Evolutionary conservation across 2,797 vertebrate species (phyloP), one percentile per base, ranked within the genome.

Genomic region (Propithecus perrieri): DNA sequence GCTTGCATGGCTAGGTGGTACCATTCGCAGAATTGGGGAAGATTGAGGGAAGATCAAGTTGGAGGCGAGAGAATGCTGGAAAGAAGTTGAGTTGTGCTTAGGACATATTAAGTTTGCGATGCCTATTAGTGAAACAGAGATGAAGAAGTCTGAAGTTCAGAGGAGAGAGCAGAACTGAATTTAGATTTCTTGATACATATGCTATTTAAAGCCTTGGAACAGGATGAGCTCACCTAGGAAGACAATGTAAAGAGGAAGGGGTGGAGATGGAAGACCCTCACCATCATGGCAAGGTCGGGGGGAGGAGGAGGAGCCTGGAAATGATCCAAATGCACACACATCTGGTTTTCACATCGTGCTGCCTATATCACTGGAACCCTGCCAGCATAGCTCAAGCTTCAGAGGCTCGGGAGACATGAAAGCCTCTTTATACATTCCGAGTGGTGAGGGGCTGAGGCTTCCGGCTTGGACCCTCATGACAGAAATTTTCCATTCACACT

Each of bases 311-410:
- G 79, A 83, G 41, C 50, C 93, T 76, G 92, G 95, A 96, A 95
- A 93, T 57, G 59, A 88, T 84, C 89, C 78, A 69, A 80, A 46
- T 12, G 35, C 11, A 24, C 38, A 20, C 20, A 85, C 97, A 95
- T 96, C 91, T 97, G 94, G 69, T 87, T 96, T 96, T 90, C 59
- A 76, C 94, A 80, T 94, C 46, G 22, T 43, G 24, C 67, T 96
- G 85, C 88, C 89, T 96, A 7, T 96, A 59, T 83, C 88, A 20
- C 22, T 95, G 96, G 97, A 89, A 33, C 24, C 13, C 48, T 55
- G 91, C 94, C 96, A 96, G 85, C 83, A 97, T 94, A 86, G 57
- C n/a, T 41, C 67, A 43, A 48, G 79, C 69, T 93, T 79, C 83
- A 80, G 89, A 79, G 48, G 79, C 57, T 92, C 41, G 30, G 15